Evolutionary conservation across 1,140 invertebrate species (phyloP), one percentile per base, ranked within the genome.

Genomic region (Drosophila kikkawai): DNA sequence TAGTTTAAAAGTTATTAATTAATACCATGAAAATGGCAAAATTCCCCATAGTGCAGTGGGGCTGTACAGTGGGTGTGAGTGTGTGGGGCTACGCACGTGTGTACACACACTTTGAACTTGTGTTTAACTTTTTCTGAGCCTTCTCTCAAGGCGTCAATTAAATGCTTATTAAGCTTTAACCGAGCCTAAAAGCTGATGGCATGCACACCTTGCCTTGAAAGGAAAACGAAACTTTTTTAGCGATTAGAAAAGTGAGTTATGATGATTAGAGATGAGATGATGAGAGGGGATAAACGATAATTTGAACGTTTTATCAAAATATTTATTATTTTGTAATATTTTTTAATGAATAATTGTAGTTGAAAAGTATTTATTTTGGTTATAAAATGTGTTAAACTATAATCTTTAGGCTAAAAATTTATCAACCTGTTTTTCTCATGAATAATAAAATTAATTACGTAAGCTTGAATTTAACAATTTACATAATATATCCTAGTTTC

Each of bases 161-260:
- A 67, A 76, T 71, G 44, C 58, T 50, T 84, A 80, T 82, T 85
- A 78, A 74, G 76, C 77, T 58, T 71, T 61, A 82, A 78, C 64
- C 45, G 19, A 57, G 59, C 29, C 34, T 15, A 34, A 56, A 47
- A 58, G 50, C 47, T 32, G 26, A 29, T 29, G 59, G 13, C n/a
- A 32, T 41, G 36, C 42, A 68, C 34, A 45, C 48, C 47, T 59
- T 42, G 6, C 11, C 19, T 11, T 19, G 19, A 29, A 51, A 34
- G 32, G 36, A 8, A 32, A 51, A 41, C 1, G 15, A 13, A 70
- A 70, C 67, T 68, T 56, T 51, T 51, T 34, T n/a, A 4, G 34
- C 51, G n/a, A 51, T 67, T 67, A 37, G 7, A 13, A n/a, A 55
- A 5, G 7, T 37, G 53, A 56, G 19, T 39, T 56, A 11, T 56